Conservation (phyloP, 2,797 vertebrate genomes). For the Liasis olivaceus region DNA sequence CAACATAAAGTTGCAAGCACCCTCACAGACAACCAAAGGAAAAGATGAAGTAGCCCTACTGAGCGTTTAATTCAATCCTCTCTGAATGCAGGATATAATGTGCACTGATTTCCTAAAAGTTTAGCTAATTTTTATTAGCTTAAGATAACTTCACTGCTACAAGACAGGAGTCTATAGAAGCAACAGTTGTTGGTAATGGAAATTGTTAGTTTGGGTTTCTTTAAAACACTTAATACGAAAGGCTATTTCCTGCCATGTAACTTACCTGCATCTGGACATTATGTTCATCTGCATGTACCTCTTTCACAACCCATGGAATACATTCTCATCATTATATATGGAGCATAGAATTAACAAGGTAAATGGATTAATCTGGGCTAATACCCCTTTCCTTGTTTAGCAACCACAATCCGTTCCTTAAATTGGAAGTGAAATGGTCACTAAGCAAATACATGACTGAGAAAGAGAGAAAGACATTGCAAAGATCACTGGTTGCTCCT, state of each 20-base stretch:
- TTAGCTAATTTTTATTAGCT: not conserved
- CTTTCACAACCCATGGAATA: not conserved
- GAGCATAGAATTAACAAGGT: not conserved
- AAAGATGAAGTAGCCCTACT: not conserved
- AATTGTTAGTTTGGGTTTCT: not conserved
- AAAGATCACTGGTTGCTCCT: not conserved
- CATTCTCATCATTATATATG: not conserved
- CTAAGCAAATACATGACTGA: not conserved
- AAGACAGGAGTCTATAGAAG: not conserved
- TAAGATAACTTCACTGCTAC: fast-evolving
- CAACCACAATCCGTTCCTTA: not conserved
- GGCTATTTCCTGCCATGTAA: not conserved
- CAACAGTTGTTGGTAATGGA: not conserved
- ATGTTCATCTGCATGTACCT: not conserved
- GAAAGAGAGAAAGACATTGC: not conserved
- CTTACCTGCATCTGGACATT: not conserved
- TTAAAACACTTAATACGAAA: not conserved
- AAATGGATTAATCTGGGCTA: not conserved
- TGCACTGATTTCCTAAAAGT: not conserved
- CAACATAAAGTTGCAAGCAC: not conserved
- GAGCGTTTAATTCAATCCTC: not conserved
- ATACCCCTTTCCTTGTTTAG: not conserved
- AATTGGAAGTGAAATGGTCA: not conserved
- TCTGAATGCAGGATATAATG: too few relatives aligned
- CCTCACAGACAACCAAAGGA: not conserved